phyloP scores from a whole-genome alignment of 92 coral and sea anemone species.

The Micromussa lordhowensis region DNA sequence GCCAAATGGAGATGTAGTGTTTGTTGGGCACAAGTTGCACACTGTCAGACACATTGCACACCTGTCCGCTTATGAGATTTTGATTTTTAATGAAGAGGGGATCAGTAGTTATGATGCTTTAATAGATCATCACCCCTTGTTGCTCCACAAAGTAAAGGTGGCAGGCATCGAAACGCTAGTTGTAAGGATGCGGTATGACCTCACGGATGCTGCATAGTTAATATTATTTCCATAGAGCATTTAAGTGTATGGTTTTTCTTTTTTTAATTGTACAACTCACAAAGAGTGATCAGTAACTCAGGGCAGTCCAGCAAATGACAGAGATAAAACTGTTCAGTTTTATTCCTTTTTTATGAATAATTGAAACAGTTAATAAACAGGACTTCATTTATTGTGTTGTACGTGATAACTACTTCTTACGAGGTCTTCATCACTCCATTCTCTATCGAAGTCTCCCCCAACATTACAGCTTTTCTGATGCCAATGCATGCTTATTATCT shows the following conservation, averaged over 20 bases:
- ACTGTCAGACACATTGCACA: constrained; percentile 12
- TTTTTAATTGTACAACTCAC: not conserved
- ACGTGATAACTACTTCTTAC: too few relatives aligned
- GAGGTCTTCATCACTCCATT: not conserved
- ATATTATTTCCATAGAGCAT: not conserved
- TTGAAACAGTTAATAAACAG: not conserved
- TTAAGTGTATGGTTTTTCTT: not conserved
- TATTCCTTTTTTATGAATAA: too few relatives aligned
- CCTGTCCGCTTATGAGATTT: constrained; percentile 7
- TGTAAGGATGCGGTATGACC: constrained; percentile 18
- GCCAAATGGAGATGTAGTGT: constrained; percentile 12
- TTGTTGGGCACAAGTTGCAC: constrained; percentile 17
- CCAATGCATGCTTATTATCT: too few relatives aligned
- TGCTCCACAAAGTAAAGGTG: constrained; percentile 22
- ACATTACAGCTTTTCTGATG: too few relatives aligned
- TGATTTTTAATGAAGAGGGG: not conserved
- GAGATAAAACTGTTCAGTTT: not conserved
- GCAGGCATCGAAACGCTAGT: constrained; percentile 12
- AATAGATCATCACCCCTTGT: constrained; percentile 12
- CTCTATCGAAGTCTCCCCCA: not conserved
- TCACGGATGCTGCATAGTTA: constrained; percentile 16
- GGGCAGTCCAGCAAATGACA: not conserved
- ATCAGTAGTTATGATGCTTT: not conserved
- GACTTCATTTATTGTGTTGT: not conserved
- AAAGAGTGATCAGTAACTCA: not conserved